Evolutionary conservation across 2,888 invertebrate species (phyloP), one percentile per base, ranked within the genome.

Genomic region (Cantharis rustica): DNA sequence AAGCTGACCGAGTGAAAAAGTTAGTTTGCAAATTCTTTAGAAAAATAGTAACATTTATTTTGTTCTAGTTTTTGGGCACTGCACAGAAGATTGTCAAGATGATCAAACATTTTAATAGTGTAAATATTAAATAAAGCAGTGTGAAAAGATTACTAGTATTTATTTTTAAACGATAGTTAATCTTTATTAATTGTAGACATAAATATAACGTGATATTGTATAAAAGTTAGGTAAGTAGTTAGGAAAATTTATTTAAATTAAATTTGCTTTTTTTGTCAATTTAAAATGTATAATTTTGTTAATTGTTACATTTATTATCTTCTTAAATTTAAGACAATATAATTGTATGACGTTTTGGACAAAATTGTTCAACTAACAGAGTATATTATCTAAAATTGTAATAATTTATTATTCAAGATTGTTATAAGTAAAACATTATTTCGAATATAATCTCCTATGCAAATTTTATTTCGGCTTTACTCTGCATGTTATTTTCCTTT

Each of bases 21-120:
- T 20, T 20, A 20, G 5, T 1, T 23, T 9, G 23, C 23, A 9
- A 23, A 9, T 23, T 23, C 13, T 31, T 31, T 31, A 15, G 16
- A 16, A 68, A 68, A 17, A 64, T 69, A 73, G 31, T 62, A 16
- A 16, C 11, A 80, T 82, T 85, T 86, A 87, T 86, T 84, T 89
- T 47, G 47, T 93, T 89, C 73, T 91, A 97, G 96, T 93, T 82
- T 98, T 98, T 89, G 97, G 96, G 70, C 98, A 98, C 86, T 91
- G 93, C 83, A 95, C 96, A 23, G 93, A 93, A 85, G 93, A 96
- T 87, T 98, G 97, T 90, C 93, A 94, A 88, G 96, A 96, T 87
- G 93, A 93, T 85, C 95, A 95, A 89, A 95, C 95, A 80, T 96
- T 93, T 90, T 95, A 92, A 88, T 68, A 63, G 69, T 72, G 74